These are phyloP conservation scores for Anodontia alba DNA, from an alignment of 2,888 invertebrate genomes.

Conservation along the genomic window DNA sequence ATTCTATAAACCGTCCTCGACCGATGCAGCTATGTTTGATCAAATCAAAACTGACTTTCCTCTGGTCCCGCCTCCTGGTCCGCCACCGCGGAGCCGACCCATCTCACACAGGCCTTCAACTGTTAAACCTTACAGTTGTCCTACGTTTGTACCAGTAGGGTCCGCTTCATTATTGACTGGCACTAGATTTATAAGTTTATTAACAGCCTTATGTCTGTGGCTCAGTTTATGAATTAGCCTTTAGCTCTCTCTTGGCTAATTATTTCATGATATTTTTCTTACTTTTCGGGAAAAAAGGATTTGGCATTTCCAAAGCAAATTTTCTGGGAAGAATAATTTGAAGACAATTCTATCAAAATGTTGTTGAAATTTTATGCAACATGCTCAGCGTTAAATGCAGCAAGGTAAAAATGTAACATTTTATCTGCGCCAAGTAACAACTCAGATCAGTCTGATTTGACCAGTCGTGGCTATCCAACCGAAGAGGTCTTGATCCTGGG, in stretches of 20 bases:
- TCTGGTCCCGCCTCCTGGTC: constrained; percentile 20
- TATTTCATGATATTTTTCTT: too few relatives aligned
- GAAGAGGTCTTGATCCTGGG: too few relatives aligned
- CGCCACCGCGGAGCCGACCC: neutral
- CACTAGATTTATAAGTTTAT: neutral
- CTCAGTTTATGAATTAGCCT: neutral
- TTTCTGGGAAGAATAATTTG: too few relatives aligned
- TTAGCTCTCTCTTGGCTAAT: neutral
- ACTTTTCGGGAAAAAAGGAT: too few relatives aligned
- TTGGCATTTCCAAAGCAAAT: too few relatives aligned
- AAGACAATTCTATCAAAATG: too few relatives aligned
- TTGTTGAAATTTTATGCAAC: too few relatives aligned
- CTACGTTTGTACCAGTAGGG: neutral
- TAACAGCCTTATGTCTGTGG: neutral
- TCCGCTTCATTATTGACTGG: neutral
- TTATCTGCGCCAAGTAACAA: too few relatives aligned
- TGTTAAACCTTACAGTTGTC: neutral
- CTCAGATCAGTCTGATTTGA: too few relatives aligned
- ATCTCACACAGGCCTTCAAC: constrained; percentile 4
- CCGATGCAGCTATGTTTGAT: constrained; percentile 58
- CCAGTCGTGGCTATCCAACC: too few relatives aligned
- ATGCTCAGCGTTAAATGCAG: too few relatives aligned
- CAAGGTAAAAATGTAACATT: too few relatives aligned
- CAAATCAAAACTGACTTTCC: constrained; percentile 49
- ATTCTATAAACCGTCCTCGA: constrained; percentile 72